A percentile compares a stretch with the other conserved stretches of the same genome.
These are phyloP conservation scores for Ophraella communa DNA, from an alignment of 2,888 invertebrate genomes.

Conservation along the genomic window DNA sequence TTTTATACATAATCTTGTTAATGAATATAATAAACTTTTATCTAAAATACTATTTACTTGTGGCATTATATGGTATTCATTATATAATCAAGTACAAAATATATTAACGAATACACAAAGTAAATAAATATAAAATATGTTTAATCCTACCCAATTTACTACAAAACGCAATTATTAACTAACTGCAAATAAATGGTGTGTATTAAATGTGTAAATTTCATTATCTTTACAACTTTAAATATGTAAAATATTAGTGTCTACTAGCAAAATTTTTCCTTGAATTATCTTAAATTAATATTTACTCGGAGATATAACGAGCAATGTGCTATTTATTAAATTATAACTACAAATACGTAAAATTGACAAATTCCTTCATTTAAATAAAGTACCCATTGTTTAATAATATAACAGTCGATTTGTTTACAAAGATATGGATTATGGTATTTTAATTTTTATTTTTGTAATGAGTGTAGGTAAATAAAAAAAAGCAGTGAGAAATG, in stretches of 20 bases:
- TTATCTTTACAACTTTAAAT: slow-evolving; percentile 1
- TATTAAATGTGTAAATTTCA: not conserved
- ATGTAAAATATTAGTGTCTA: not conserved
- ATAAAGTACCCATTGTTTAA: not conserved
- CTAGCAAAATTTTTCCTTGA: slow-evolving; percentile 5
- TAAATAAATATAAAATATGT: not conserved
- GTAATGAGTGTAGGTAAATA: too few relatives aligned
- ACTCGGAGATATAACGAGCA: not conserved
- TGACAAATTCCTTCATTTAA: not conserved
- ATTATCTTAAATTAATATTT: slow-evolving; percentile 1
- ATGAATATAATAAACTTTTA: too few relatives aligned
- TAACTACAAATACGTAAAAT: not conserved
- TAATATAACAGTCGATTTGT: too few relatives aligned
- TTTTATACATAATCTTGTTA: not conserved
- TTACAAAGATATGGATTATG: too few relatives aligned
- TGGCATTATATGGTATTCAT: not conserved
- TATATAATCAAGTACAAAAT: not conserved
- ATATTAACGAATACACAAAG: not conserved
- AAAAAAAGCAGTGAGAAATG: too few relatives aligned
- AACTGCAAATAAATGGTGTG: not conserved
- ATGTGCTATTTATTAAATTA: slow-evolving; percentile 1
- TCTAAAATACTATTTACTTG: too few relatives aligned
- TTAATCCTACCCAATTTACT: not conserved
- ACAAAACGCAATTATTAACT: not conserved
- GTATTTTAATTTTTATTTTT: too few relatives aligned